Evolutionary conservation across 2,888 invertebrate species (phyloP), one percentile per base, ranked within the genome.

Genomic region (Octodonta nipae): DNA sequence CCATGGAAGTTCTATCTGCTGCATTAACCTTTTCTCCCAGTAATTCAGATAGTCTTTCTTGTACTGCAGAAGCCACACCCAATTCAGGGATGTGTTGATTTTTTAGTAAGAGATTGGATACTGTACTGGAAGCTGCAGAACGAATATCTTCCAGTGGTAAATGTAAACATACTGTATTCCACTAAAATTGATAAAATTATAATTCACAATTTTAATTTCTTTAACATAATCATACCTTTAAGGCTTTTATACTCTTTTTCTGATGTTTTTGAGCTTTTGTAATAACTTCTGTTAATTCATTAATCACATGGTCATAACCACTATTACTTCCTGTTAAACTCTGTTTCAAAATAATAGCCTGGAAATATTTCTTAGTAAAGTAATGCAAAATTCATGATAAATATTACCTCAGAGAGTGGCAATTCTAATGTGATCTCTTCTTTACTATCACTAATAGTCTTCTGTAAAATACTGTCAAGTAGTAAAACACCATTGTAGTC

Each of bases 401-500:
- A 26, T 14, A 20, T 46, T 66, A 82, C 83, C 74, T 92, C 91
- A 13, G 87, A 85, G 35, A 88, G 67, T 33, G 87, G 75, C 44
- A 92, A 69, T 63, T 92, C 91, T 46, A 91, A 65, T 58, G 77
- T 81, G 45, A 91, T 76, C 48, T 73, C 64, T 54, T 85, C 84
- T 50, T 86, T 84, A 31, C 78, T 69, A 49, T 78, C 75, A 30
- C 71, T 65, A 39, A 87, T 70, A 30, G 86, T 81, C 39, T 80
- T 78, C 64, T 92, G 91, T 36, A 92, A 68, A 50, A 87, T 82
- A 31, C 89, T 87, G 56, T 89, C 88, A 49, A 92, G 66, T 35
- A 92, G 66, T 32, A 92, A 67, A 33, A 89, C 86, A 40, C 91
- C 89, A 66, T 88, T 89, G 61, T 89, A 85, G 61, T 91, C 89